Evolutionary conservation across 1,140 invertebrate species (phyloP).

Genomic region (Tenebrio molitor): DNA sequence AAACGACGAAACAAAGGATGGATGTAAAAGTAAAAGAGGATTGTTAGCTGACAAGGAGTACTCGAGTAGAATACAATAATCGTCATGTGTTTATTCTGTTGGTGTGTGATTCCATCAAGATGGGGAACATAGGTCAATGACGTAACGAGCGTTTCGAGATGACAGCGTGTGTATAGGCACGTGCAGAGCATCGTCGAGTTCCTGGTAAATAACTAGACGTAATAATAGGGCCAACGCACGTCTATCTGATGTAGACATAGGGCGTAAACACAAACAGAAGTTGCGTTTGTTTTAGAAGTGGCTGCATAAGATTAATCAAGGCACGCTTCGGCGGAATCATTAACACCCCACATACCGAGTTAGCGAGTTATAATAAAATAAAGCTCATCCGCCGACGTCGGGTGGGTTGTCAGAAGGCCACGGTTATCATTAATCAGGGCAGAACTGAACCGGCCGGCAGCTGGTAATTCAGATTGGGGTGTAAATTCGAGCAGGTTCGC

Average conservation of each 20-base stretch:
- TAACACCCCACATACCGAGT: constrained; percentile 22
- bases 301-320: constrained; percentile 32
- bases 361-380: constrained; percentile 38
- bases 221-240: constrained; percentile 17
- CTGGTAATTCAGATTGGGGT: constrained; percentile 43
- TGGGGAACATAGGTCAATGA: background rate
- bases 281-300: background rate
- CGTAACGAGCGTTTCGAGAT: background rate
- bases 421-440: constrained; percentile 41
- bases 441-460: constrained; percentile 26
- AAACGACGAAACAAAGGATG: too few relatives aligned
- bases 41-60: too few relatives aligned
- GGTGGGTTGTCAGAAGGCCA: constrained; percentile 27
- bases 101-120: too few relatives aligned
- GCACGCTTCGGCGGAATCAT: constrained; percentile 19
- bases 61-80: too few relatives aligned
- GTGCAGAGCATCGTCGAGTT: constrained; percentile 21
- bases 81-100: too few relatives aligned
- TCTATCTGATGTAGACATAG: constrained; percentile 17
- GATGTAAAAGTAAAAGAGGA: too few relatives aligned
- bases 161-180: constrained; percentile 12
- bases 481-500: constrained; percentile 31
- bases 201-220: constrained; percentile 1
- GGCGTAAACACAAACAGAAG: constrained; percentile 35
- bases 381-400: constrained; percentile 1